Evolutionary conservation across 2,113 vertebrate genomes (phyloP).

Genomic region (Nyctibius bracteatus): DNA sequence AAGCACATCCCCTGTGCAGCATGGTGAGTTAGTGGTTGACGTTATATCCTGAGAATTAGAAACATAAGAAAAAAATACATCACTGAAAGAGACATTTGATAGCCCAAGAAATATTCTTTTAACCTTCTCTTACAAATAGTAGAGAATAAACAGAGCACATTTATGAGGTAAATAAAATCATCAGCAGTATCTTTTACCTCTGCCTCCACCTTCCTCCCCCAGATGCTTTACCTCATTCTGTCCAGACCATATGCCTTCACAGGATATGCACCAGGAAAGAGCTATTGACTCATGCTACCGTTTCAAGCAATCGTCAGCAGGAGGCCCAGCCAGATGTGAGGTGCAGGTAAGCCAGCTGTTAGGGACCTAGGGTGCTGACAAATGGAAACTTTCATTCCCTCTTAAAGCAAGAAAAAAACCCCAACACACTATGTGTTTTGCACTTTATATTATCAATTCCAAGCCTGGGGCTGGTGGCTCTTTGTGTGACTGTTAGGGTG

Average conservation of each 20-base stretch:
- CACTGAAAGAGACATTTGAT: neutral
- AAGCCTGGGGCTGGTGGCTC: neutral
- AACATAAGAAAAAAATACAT: neutral
- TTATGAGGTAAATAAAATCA: slow-evolving; percentile 6
- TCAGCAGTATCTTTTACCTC: neutral
- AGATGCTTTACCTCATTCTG: neutral
- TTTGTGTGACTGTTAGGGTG: neutral
- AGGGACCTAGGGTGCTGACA: neutral
- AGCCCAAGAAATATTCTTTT: neutral
- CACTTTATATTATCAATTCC: neutral
- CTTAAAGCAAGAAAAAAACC: neutral
- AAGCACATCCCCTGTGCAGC: neutral
- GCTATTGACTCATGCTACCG: neutral
- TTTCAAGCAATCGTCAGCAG: neutral
- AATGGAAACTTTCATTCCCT: neutral
- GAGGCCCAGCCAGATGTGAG: neutral
- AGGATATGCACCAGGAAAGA: neutral
- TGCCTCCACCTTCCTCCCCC: neutral
- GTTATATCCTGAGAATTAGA: neutral
- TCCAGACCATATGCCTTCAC: neutral
- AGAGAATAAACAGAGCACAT: neutral
- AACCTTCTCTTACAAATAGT: neutral
- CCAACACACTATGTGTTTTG: neutral
- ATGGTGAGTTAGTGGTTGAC: neutral
- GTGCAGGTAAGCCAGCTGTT: neutral